Percentiles rank a stretch among this genome's conserved stretches.
Evolutionary conservation across 1,140 invertebrate genomes (phyloP).

Genomic region (Plectrocnemia conspersa): DNA sequence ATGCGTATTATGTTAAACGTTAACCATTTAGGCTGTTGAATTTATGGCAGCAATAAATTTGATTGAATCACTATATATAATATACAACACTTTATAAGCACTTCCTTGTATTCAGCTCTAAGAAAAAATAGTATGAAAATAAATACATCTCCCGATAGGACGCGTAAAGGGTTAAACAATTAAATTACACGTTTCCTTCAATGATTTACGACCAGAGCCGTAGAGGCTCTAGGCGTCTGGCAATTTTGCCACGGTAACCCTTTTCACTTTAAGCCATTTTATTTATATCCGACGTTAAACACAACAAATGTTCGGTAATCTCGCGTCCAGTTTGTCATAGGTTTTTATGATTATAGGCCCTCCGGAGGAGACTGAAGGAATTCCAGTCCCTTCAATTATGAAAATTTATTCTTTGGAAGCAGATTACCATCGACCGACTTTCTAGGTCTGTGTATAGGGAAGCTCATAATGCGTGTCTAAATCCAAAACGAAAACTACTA

Average conservation of each 20-base stretch:
- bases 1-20: no score
- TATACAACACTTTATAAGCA: no score
- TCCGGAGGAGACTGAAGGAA: conserved; percentile 15
- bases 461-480: no score
- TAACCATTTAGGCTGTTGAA: no score
- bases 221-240: not conserved
- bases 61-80: no score
- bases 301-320: conserved; percentile 33
- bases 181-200: no score
- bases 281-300: conserved; percentile 35
- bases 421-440: not conserved
- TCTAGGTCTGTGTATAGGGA: no score
- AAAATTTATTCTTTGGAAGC: conserved; percentile 27
- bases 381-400: conserved; percentile 28
- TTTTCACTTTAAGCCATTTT: conserved; percentile 12
- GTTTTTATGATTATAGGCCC: conserved; percentile 26
- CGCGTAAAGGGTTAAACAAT: no score
- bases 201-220: not conserved
- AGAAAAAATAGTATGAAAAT: not conserved
- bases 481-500: no score
- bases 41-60: no score
- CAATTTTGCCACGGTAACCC: conserved; percentile 11
- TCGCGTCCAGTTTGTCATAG: conserved; percentile 3
- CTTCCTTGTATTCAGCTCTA: conserved; percentile 2
- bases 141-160: no score